Conservation (phyloP, 1,140 invertebrate species). For the Paraescarpia echinospica region DNA sequence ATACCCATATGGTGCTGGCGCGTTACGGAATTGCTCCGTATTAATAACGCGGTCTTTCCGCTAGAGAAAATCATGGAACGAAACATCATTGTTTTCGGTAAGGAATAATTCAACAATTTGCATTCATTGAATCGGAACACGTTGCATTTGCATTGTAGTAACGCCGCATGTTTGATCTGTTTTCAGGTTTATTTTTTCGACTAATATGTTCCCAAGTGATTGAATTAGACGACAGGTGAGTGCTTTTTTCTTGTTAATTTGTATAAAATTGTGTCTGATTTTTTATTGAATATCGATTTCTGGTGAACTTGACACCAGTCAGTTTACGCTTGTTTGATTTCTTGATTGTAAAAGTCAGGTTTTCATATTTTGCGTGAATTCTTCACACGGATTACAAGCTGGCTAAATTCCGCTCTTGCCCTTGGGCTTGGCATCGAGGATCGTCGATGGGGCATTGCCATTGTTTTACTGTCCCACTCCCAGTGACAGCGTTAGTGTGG, state of each 20-base stretch:
- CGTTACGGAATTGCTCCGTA: background rate
- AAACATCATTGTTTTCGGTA: background rate
- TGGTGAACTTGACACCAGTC: no score
- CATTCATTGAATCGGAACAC: background rate
- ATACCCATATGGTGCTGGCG: background rate
- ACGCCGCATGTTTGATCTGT: background rate
- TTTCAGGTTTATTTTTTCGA: background rate
- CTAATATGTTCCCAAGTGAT: slow-evolving; percentile 1
- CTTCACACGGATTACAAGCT: no score
- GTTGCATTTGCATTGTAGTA: background rate
- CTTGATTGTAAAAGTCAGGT: no score
- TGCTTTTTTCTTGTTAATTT: background rate
- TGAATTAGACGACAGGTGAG: background rate
- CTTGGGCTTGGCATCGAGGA: no score
- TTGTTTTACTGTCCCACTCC: no score
- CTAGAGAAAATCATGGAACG: background rate
- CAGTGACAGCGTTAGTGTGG: no score
- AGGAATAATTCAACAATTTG: background rate
- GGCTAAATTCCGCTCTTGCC: no score
- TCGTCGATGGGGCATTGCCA: no score
- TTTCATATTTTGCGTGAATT: no score
- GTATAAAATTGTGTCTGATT: no score
- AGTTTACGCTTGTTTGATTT: no score
- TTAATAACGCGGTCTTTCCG: background rate
- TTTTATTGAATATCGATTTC: no score